Evolutionary conservation across 2,113 vertebrate genomes (phyloP).

Genomic region (Delphinus delphis): DNA sequence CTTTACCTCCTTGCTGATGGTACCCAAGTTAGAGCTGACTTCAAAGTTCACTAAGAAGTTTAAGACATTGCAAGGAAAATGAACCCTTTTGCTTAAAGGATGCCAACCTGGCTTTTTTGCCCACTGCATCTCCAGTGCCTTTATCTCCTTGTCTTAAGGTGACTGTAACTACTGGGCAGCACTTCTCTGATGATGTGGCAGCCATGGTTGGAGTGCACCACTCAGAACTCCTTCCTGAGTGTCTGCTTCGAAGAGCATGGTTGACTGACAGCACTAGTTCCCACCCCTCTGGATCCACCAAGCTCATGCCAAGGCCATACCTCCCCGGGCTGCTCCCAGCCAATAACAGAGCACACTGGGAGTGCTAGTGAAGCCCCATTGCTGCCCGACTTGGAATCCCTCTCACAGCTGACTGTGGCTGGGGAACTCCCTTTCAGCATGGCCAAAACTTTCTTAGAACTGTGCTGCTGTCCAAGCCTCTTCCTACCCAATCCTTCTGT

Average conservation of each 20-base stretch:
- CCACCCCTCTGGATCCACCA: not conserved
- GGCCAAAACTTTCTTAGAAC: not conserved
- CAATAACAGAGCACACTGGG: not conserved
- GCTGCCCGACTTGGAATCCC: not conserved
- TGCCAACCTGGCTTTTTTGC: not conserved
- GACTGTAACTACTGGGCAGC: not conserved
- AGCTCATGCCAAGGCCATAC: not conserved
- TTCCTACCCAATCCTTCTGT: not conserved
- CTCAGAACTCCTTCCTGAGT: not conserved
- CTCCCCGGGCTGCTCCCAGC: not conserved
- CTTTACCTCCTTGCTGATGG: not conserved
- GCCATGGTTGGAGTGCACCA: rapidly evolving
- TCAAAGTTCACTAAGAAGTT: not conserved
- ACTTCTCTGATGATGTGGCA: not conserved
- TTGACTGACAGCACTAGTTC: not conserved
- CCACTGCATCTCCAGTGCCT: not conserved
- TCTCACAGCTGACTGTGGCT: not conserved
- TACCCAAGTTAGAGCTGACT: not conserved
- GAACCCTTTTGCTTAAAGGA: not conserved
- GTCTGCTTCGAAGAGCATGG: rapidly evolving
- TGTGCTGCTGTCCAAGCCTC: not conserved
- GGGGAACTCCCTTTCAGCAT: not conserved
- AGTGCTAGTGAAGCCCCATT: not conserved
- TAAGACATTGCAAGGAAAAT: not conserved
- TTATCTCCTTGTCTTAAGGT: not conserved